Base-by-base conservation (phyloP, 2,888 invertebrate genomes). In the Taenaris catops region DNA sequence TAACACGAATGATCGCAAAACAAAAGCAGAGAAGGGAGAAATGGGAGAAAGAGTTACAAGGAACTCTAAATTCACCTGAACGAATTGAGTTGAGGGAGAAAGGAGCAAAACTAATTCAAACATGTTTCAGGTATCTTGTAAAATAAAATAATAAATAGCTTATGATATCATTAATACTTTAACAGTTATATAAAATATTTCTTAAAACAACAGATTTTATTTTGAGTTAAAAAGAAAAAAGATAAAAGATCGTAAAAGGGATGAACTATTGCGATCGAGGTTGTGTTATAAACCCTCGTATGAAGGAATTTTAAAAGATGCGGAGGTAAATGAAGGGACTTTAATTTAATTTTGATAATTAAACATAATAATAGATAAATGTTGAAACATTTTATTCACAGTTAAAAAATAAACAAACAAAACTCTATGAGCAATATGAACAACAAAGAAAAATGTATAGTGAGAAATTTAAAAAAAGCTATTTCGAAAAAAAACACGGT, bases 31-130 rank as follows among this genome's bases (percentile, higher is more conserved):
- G 48, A 49, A 57, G 69, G 44, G 48, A 55, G 17, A 48, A 35
- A 3, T 81, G 81, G 81, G 46, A 47, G 14, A 78, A 68, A 38
- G 64, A 72, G 42, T 44, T 81, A 24, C 33, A 40, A 7, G 78
- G 73, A 0, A 53, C 43, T 0, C 33, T 63, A 8, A 44, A 46
- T 2, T 65, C 74, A 2, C 49, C 48, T 34, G 65, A 71, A 1
- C 51, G 48, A 16, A 34, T 44, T 1, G 61, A 63, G 42, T 19
- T 73, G 0, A 65, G 59, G 47, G 56, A 58, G 34, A 59, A 55
- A 40, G 56, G 63, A 28, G 68, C 76, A 3, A 45, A 40, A 34
- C 14, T 79, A 1, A 73, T 81, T 37, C 70, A 71, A 46, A 62
- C 50, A 50, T 54, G 63, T 16, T 42, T 57, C 23, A 70, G 81